These are phyloP conservation scores for Onychorhynchus coronatus DNA, from an alignment of 2,113 vertebrate genomes.

Conservation along the genomic window DNA sequence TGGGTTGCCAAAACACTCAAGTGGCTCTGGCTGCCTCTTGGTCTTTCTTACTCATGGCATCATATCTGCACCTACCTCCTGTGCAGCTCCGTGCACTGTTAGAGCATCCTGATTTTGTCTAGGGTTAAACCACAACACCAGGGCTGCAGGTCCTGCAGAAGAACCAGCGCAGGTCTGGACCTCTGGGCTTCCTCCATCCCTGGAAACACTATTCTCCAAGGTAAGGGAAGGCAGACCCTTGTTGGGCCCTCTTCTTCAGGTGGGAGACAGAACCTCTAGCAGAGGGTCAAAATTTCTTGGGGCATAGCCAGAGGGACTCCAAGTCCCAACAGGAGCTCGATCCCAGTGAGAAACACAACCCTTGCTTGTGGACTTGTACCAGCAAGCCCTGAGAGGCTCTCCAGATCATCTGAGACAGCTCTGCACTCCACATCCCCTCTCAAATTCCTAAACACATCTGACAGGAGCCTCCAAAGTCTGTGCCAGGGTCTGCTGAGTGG, in stretches of 20 bases:
- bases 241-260: background rate
- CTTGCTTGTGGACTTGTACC: background rate
- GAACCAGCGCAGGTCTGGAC: rapidly evolving
- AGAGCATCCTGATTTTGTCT: background rate
- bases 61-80: background rate
- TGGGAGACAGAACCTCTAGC: background rate
- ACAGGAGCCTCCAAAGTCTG: background rate
- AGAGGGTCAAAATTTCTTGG: background rate
- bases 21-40: background rate
- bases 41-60: background rate
- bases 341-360: background rate
- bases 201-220: background rate
- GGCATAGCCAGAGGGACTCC: background rate
- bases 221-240: background rate
- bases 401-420: background rate
- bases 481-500: background rate
- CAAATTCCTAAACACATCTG: background rate
- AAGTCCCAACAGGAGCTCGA: background rate
- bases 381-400: background rate
- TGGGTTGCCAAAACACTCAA: rapidly evolving
- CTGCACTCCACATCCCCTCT: background rate
- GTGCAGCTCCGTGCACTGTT: background rate
- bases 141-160: background rate
- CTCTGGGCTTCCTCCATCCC: background rate
- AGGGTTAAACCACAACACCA: background rate